These are phyloP conservation scores for Holothuria glaberrima DNA, from an alignment of 35 echinoderm and acorn worm genomes.

Conservation along the genomic window DNA sequence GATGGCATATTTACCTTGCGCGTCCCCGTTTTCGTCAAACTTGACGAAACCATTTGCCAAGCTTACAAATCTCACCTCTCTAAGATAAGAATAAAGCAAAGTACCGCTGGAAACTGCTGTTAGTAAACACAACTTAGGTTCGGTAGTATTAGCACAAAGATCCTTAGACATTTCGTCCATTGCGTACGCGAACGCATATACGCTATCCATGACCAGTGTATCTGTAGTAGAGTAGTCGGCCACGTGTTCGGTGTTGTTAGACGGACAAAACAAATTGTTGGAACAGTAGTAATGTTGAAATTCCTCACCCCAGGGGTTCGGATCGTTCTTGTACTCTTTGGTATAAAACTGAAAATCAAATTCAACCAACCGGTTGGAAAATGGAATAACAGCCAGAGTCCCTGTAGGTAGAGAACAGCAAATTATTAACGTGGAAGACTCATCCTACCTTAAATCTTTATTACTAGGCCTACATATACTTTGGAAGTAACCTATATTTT, in stretches of 20 bases:
- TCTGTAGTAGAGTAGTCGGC: slow-evolving; percentile 55
- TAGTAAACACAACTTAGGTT: slow-evolving; percentile 30
- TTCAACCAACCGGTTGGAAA: slow-evolving; percentile 55
- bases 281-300: slow-evolving; percentile 55
- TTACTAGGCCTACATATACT: not conserved
- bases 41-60: slow-evolving; percentile 75
- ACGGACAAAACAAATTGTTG: slow-evolving; percentile 9
- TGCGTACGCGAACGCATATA: slow-evolving; percentile 78
- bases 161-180: slow-evolving; percentile 52
- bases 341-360: slow-evolving; percentile 64
- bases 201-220: slow-evolving; percentile 88
- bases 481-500: too few relatives aligned
- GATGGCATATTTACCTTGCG: slow-evolving; percentile 67
- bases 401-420: slow-evolving; percentile 51
- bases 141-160: slow-evolving; percentile 14
- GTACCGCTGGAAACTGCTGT: not conserved
- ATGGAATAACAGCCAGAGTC: slow-evolving; percentile 73
- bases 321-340: slow-evolving; percentile 7
- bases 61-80: slow-evolving; percentile 57
- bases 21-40: slow-evolving; percentile 74
- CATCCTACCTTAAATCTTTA: not conserved
- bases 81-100: slow-evolving; percentile 58
- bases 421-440: not conserved
- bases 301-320: slow-evolving; percentile 77
- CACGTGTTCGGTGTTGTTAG: not conserved